Evolutionary conservation across 2,888 invertebrate species (phyloP), one percentile per base, ranked within the genome.

Genomic region (Palloptera scutellata): DNA sequence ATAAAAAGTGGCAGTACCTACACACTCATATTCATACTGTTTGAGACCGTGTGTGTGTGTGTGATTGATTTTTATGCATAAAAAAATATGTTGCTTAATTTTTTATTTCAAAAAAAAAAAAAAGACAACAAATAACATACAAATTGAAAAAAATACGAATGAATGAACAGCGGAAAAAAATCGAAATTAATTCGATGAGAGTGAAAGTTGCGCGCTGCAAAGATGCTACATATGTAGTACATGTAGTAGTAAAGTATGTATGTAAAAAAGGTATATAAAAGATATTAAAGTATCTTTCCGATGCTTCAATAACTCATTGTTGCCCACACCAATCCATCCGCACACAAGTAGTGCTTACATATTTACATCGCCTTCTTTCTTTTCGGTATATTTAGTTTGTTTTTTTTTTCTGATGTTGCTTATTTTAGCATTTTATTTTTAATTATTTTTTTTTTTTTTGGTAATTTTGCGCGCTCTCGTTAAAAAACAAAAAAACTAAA

Each of bases 141-240:
- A n/a, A 30, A 30, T 19, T 12, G 3, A 42, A 42, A 59, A 15
- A 59, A n/a, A 43, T 60, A 41, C 51, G 15, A 8, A 57, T 57
- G 30, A 57, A 17, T 57, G 30, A 30, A 57, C n/a, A 66, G 40
- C 45, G 55, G 57, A 57, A 63, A 66, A 60, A 68, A 66, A 70
- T 78, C 78, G 79, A 81, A 81, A 80, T 76, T 45, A 45, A 54
- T 80, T 79, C 78, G 78, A 80, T 74, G 81, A 79, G 79, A 79
- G 79, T 79, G 79, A 79, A 79, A 79, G 79, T 79, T 79, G 76
- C 43, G 41, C 61, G 59, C 40, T 53, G 42, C 51, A 57, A 19
- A 40, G 55, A 17, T 55, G 58, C 52, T 64, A 48, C 51, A 64
- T 58, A 57, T 15, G 40, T 58, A 51, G 48, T 42, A 41, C 64